A percentile compares a stretch with the other conserved stretches of the same genome.
These are phyloP conservation scores for Tenthredo distinguenda DNA, from an alignment of 2,888 invertebrate genomes.

Conservation along the genomic window DNA sequence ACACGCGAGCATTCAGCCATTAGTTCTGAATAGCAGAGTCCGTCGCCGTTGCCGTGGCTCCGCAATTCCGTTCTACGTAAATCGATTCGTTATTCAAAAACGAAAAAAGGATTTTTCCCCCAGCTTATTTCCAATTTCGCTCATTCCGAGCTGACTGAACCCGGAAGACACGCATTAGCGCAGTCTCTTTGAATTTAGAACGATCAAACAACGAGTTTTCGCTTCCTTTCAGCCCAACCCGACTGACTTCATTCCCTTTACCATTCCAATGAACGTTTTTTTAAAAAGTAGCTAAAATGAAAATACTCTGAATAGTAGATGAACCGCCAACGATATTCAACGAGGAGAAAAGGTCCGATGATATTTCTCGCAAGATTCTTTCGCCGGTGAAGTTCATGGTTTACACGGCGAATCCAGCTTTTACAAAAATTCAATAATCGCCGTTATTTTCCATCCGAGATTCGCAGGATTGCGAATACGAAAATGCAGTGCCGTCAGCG, in stretches of 20 bases:
- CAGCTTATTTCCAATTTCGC: background rate
- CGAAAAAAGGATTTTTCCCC: background rate
- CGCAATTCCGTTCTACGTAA: background rate
- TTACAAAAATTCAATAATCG: background rate
- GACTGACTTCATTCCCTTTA: background rate
- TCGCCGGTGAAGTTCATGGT: background rate
- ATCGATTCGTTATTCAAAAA: background rate
- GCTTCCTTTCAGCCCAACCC: background rate
- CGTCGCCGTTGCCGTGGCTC: background rate
- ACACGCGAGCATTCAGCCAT: background rate
- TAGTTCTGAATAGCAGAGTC: background rate
- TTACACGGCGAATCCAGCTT: background rate
- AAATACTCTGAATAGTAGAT: background rate
- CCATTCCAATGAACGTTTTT: background rate
- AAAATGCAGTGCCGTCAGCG: background rate
- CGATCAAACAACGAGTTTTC: constrained; percentile 6
- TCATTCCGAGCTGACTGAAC: background rate
- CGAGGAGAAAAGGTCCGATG: background rate
- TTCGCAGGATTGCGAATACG: background rate
- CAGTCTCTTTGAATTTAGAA: background rate
- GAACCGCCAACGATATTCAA: background rate
- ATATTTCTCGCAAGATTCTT: background rate
- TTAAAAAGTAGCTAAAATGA: background rate
- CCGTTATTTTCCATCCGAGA: background rate
- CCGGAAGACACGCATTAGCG: background rate